Base-by-base conservation (phyloP, 2,888 invertebrate genomes). In the Melanchra persicariae region DNA sequence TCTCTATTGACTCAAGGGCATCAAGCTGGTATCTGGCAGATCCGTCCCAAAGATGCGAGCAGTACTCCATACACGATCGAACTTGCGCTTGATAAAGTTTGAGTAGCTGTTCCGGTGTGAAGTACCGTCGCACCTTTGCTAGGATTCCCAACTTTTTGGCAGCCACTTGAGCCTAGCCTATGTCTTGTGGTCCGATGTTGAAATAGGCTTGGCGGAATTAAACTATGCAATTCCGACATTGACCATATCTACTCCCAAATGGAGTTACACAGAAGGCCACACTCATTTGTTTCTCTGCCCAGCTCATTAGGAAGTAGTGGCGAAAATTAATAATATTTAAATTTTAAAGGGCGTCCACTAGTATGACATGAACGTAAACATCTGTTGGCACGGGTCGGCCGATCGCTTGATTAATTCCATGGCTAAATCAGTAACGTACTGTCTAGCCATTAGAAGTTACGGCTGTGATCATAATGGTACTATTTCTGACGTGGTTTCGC, bases 291-390 rank as follows among this genome's bases (percentile, higher is more conserved):
- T 77, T 57, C 52, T 60, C 61, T 75, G 64, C 75, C 63, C 64
- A 71, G 59, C 73, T 76, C 65, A 81, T 79, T 74, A 85, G 83
- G 82, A 85, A 85, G 82, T 73, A 62, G 58, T 64, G 57, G 64
- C 79, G 65, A 64, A 85, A 82, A 83, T 81, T 76, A 75, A 73
- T 82, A 69, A 80, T 84, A 77, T 79, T 79, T 60, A 69, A 79
- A 80, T 77, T 79, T 79, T 60, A 69, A 79, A 80, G 75, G 73
- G 71, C 83, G 81, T 79, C 82, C 81, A 80, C 84, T 85, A 87
- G 87, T 88, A 67, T 87, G 87, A 89, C 84, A 89, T 87, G 88
- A 89, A 89, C 87, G 90, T 90, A 90, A 91, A 90, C 89, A 89
- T 82, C 72, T 84, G 64, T 93, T 93, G 93, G 93, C 93, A 91